phyloP scores from a whole-genome alignment of 2,888 invertebrate species.

The Eristalis intricaria region DNA sequence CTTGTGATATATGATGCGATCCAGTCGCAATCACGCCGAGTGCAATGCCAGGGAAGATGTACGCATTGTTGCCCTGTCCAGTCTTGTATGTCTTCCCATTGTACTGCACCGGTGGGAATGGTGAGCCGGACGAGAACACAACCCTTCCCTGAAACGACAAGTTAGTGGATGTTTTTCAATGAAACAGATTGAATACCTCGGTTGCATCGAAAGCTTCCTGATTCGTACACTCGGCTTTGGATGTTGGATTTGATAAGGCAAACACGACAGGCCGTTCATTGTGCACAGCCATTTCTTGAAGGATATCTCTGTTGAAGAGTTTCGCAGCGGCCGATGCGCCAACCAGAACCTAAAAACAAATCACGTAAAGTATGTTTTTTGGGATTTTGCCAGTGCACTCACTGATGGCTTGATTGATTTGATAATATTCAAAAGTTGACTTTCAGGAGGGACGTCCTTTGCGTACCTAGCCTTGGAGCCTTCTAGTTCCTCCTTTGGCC shows the following conservation, averaged over 20 bases:
- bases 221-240: slow-evolving; percentile 99
- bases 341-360: slow-evolving; percentile 80
- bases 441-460: slow-evolving; percentile 90
- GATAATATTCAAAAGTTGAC: slow-evolving; percentile 90
- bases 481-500: slow-evolving; percentile 85
- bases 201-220: slow-evolving; percentile 96
- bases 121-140: slow-evolving; percentile 97
- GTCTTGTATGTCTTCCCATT: slow-evolving; percentile 92
- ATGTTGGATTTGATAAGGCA: slow-evolving; percentile 98
- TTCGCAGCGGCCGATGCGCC: slow-evolving; percentile 96
- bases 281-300: slow-evolving; percentile 92
- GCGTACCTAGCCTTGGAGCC: slow-evolving; percentile 88
- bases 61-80: slow-evolving; percentile 99
- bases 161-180: background rate
- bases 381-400: slow-evolving; percentile 75
- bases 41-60: slow-evolving; percentile 98
- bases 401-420: slow-evolving; percentile 95
- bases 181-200: slow-evolving; percentile 85
- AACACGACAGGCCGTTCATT: slow-evolving; percentile 96
- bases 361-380: background rate
- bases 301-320: slow-evolving; percentile 93
- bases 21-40: slow-evolving; percentile 96
- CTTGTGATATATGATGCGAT: slow-evolving; percentile 95
- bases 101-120: slow-evolving; percentile 92
- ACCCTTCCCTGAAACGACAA: slow-evolving; percentile 88